These are phyloP conservation scores for Metallyticus violacea DNA, from an alignment of 2,888 invertebrate genomes.

Conservation along the genomic window DNA sequence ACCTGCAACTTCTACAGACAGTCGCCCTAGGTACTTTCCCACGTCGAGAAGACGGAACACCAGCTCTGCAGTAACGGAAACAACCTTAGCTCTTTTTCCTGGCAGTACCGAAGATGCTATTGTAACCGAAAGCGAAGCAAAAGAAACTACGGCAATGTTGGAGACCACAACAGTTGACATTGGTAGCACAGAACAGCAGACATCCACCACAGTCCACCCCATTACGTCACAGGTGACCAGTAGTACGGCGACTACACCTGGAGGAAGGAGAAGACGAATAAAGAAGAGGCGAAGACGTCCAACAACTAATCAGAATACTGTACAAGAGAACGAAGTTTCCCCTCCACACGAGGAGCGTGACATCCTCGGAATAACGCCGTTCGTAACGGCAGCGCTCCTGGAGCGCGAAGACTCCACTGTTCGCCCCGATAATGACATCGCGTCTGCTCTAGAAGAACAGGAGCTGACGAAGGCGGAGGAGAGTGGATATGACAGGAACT, in stretches of 20 bases:
- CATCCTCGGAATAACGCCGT: background rate
- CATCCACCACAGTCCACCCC: background rate
- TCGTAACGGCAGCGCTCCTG: background rate
- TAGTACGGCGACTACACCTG: background rate
- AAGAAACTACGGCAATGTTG: background rate
- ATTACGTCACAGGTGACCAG: background rate
- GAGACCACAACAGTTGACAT: background rate
- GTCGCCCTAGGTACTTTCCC: background rate
- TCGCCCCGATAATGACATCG: background rate
- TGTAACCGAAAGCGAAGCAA: background rate
- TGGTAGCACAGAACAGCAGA: background rate
- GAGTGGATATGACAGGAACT: background rate
- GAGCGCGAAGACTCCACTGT: background rate
- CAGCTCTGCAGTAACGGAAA: background rate
- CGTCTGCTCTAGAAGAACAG: background rate
- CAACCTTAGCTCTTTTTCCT: background rate
- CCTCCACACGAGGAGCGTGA: background rate
- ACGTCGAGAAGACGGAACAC: background rate
- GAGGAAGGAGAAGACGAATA: background rate
- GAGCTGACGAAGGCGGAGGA: background rate
- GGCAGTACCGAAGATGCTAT: background rate
- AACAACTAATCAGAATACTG: background rate
- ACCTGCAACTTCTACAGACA: background rate
- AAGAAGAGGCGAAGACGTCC: slow-evolving; percentile 4
- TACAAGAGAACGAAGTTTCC: slow-evolving; percentile 2